Conservation (phyloP, 2,888 invertebrate genomes). For the Drosophila melanosoma region DNA sequence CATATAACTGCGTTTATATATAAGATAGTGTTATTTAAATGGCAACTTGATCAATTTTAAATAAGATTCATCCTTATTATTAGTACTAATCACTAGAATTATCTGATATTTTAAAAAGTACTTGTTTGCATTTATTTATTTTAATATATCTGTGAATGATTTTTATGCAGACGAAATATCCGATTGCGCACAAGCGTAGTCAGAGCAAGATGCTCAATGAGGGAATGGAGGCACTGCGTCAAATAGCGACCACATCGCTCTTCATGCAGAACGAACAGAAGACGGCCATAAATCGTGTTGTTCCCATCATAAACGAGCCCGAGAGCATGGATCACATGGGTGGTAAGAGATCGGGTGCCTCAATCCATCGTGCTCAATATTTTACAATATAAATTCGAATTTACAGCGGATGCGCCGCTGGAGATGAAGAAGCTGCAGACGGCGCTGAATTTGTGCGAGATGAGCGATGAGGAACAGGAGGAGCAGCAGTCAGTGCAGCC, state of each 20-base stretch:
- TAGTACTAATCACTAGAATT: no score
- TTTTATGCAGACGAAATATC: slow-evolving; percentile 75
- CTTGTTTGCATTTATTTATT: not conserved
- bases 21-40: not conserved
- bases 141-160: not conserved
- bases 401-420: slow-evolving; percentile 74
- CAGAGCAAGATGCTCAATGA: slow-evolving; percentile 85
- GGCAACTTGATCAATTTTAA: not conserved
- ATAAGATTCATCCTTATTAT: not conserved
- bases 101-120: not conserved
- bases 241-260: slow-evolving; percentile 85
- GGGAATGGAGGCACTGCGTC: slow-evolving; percentile 85
- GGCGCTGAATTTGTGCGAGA: slow-evolving; percentile 81
- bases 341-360: slow-evolving; percentile 33
- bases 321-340: slow-evolving; percentile 68
- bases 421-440: slow-evolving; percentile 84
- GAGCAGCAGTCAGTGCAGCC: slow-evolving; percentile 39
- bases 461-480: slow-evolving; percentile 83
- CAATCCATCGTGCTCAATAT: not conserved
- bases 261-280: slow-evolving; percentile 86
- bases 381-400: not conserved
- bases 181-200: slow-evolving; percentile 83
- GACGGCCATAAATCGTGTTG: slow-evolving; percentile 82
- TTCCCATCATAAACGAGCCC: slow-evolving; percentile 85
- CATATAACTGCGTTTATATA: not conserved